Base-by-base conservation (phyloP, 2,113 vertebrate species). In the Plecturocebus donacophilus region DNA sequence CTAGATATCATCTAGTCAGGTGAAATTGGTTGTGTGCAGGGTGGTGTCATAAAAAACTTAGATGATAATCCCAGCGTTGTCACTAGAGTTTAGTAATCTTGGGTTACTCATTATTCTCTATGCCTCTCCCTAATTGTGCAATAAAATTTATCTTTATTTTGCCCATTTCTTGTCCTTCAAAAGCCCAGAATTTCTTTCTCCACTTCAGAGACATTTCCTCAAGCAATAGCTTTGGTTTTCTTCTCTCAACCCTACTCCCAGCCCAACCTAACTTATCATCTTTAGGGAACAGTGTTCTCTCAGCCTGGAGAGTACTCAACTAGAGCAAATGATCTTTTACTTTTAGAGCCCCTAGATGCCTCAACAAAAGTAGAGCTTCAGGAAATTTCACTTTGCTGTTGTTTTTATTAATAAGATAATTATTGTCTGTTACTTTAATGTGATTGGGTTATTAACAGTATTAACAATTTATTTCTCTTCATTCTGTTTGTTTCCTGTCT, bases 361-460 rank as follows among this genome's bases (percentile, higher is more conserved):
- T 94, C 61, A 88, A n/a, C 42, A 80, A 96, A 40, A 77, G 20
- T 32, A 68, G 11, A 91, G 17, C 25, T 70, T 75, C 61, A 96
- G 3, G 64, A 95, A 90, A 92, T 32, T 82, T 97, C 75, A 89
- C 32, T 93, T 89, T 95, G 70, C 40, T 91, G 23, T 47, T 95
- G 73, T 91, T 96, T 87, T 90, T 64, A 73, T 89, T 95, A 94
- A 96, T 83, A 77, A 96, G 49, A 94, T 70, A 94, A 97, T 94
- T 94, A 89, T 70, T 77, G 47, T 38, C 56, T 79, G 64, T 79
- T 94, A 93, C 89, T 97, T 98, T 94, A 95, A 96, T 97, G 82
- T 79, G 91, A 94, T 95, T 91, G 45, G 25, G 77, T 90, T 97
- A 90, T 91, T 93, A 91, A 96, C 93, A 96, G 40, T 54, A 85